Percentiles rank a stretch among this genome's conserved stretches.
phyloP scores from a whole-genome alignment of 2,113 vertebrate species.

The Papio anubis region DNA sequence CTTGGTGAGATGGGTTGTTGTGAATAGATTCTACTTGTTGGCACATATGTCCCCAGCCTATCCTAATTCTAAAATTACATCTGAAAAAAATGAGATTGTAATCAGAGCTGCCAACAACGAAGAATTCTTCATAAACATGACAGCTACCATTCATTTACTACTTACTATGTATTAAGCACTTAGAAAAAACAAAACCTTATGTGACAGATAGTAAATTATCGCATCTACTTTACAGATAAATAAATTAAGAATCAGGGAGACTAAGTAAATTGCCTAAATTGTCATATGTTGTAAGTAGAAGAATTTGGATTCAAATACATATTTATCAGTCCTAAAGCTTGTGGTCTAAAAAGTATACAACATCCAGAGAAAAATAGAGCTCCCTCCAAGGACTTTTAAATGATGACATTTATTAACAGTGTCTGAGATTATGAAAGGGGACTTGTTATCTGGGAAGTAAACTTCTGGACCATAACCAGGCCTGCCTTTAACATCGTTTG shows the following conservation, averaged over 20 bases:
- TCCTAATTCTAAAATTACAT: conserved; percentile 37
- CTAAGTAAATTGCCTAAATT: not conserved
- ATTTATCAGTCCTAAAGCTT: not conserved
- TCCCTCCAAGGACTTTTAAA: not conserved
- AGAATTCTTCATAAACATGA: not conserved
- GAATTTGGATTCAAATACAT: not conserved
- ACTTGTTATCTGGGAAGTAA: not conserved
- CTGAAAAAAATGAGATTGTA: conserved; percentile 35
- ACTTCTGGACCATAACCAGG: not conserved
- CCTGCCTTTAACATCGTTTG: not conserved
- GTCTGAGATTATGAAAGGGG: not conserved
- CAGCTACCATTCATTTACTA: conserved; percentile 7
- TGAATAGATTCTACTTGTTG: not conserved
- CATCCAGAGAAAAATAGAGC: not conserved
- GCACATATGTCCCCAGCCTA: not conserved
- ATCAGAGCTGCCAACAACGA: not conserved
- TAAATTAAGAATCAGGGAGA: not conserved
- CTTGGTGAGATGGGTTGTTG: not conserved
- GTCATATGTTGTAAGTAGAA: not conserved
- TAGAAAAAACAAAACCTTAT: not conserved
- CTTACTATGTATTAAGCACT: not conserved
- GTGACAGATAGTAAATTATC: not conserved
- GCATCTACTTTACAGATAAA: not conserved
- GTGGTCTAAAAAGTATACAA: not conserved
- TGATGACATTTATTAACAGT: not conserved